Base-by-base conservation (phyloP, 30 jellyfish, hydroid and myxozoan genomes). In the Sanderia malayensis region DNA sequence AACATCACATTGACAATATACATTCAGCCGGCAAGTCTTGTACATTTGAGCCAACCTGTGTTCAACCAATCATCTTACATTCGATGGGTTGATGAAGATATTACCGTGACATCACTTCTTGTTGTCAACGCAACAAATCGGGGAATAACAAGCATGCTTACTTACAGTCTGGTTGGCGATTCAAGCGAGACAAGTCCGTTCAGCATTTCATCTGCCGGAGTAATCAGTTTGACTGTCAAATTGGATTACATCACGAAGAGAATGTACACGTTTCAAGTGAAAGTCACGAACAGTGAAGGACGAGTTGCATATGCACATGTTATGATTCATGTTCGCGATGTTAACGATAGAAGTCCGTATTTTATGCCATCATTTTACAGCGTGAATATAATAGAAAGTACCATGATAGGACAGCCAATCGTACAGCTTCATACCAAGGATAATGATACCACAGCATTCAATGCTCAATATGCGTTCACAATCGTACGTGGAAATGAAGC, bases 341-440 rank as follows among this genome's bases (percentile, higher is more conserved):
- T 85, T 69, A 92, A 92, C 68, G 96, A 92, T 73, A 92, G 85
- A 44, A 64, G 73, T 24, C 99, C 99, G 0, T 46, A 49, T n/a
- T 80, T 92, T 67, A 52, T 58, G 46, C 85, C 84, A 17, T 37
- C 72, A 17, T 20, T 49, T 30, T 67, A 70, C 76, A 44, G 87
- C 22, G 73, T 72, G 13, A 69, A 67, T 29, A 67, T 92, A 26
- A 68, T 88, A 9, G 99, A 84, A 37, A 34, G 4, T 25, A 46
- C 83, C 6, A 86, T 78, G 1, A 77, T 71, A 19, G 96, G 94
- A 25, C 73, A 61, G 55, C 68, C 76, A 23, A 79, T 92, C 21
- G 84, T 70, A 0, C 93, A 81, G 8, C 58, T 81, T 21, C 41
- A 58, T 18, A 52, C 44, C 1, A 81, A 69, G 53, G 93, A 82